Conservation (phyloP, 2,797 vertebrate genomes). For the Orestias chungarensis region DNA sequence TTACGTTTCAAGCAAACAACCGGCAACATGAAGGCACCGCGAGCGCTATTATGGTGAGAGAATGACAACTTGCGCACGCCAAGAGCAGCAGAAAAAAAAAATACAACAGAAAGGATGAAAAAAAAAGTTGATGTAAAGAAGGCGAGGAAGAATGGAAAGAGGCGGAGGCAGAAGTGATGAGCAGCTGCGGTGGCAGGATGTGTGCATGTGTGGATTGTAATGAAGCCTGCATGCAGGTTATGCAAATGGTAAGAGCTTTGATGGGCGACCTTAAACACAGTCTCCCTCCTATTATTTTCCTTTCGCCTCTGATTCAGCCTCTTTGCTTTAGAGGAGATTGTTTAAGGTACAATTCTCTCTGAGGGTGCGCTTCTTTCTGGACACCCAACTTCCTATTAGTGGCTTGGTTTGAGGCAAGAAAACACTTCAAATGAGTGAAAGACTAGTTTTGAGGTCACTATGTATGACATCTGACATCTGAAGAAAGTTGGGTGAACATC, state of each 20-base stretch:
- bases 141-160: slow-evolving; percentile 61
- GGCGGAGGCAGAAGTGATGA: slow-evolving; percentile 60
- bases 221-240: slow-evolving; percentile 56
- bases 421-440: neutral
- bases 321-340: slow-evolving; percentile 8
- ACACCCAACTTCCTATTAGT: neutral
- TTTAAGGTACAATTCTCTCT: slow-evolving; percentile 15
- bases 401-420: neutral
- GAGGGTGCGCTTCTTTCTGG: neutral
- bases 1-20: slow-evolving; percentile 80
- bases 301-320: slow-evolving; percentile 19
- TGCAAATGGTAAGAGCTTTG: slow-evolving; percentile 67
- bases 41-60: slow-evolving; percentile 68
- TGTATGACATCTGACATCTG: neutral
- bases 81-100: slow-evolving; percentile 41
- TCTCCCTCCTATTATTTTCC: slow-evolving; percentile 43
- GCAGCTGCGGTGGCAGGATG: slow-evolving; percentile 58
- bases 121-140: slow-evolving; percentile 61
- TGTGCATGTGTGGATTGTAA: slow-evolving; percentile 56
- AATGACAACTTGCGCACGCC: slow-evolving; percentile 68
- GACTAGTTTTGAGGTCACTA: neutral
- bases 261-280: slow-evolving; percentile 56
- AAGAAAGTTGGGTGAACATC: no score
- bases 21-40: slow-evolving; percentile 68
- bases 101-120: slow-evolving; percentile 39